These are phyloP conservation scores for Dichetophora obliterata DNA, from an alignment of 2,888 invertebrate genomes.

Conservation along the genomic window DNA sequence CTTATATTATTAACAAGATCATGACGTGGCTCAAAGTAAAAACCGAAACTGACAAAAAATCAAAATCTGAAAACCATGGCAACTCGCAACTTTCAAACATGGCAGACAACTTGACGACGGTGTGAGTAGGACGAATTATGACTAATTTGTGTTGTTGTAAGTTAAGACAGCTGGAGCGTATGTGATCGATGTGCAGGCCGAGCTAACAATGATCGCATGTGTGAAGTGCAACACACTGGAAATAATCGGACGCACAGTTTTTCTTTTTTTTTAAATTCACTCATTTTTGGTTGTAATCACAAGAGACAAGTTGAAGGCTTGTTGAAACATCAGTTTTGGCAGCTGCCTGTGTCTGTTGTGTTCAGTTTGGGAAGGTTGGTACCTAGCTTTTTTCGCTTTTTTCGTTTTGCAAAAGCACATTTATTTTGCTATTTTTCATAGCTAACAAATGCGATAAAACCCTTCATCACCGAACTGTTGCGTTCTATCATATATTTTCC, in stretches of 20 bases:
- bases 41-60: constrained; percentile 16
- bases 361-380: not conserved
- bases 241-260: not conserved
- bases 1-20: constrained; percentile 37
- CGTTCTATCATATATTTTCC: constrained; percentile 3
- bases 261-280: not conserved
- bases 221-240: constrained; percentile 18
- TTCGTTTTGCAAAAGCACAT: not conserved
- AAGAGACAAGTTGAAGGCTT: constrained; percentile 2
- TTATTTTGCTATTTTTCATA: not conserved
- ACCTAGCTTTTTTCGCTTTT: too few relatives aligned
- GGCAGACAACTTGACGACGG: constrained; percentile 36
- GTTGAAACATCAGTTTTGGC: constrained; percentile 23
- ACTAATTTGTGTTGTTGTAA: constrained; percentile 31
- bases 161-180: constrained; percentile 15
- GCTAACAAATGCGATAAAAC: too few relatives aligned
- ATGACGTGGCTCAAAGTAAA: constrained; percentile 18
- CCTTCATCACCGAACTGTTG: too few relatives aligned
- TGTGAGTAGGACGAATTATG: constrained; percentile 30
- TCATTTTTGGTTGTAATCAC: not conserved
- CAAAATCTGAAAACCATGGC: not conserved
- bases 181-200: constrained; percentile 12
- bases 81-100: not conserved
- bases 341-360: not conserved
- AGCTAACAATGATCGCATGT: constrained; percentile 10